A percentile compares a stretch with the other conserved stretches of the same genome.
Conservation (phyloP, 2,797 vertebrate genomes). For the Enteromius fasciolatus region DNA sequence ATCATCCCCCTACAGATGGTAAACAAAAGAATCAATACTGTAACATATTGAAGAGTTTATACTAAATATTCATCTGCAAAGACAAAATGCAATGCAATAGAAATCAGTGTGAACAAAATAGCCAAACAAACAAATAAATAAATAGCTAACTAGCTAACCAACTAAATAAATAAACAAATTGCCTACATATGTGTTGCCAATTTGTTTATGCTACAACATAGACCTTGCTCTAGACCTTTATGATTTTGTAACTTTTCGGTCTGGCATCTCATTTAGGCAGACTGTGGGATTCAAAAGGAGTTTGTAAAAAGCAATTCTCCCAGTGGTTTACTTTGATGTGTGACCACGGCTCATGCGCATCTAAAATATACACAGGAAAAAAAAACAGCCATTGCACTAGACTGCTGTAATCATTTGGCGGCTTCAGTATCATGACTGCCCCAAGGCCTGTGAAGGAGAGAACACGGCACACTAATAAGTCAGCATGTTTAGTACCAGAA, state of each 20-base stretch:
- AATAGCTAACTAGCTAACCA: not conserved
- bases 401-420: conserved; percentile 5
- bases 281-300: not conserved
- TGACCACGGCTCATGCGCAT: not conserved
- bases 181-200: not conserved
- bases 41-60: conserved; percentile 29
- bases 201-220: not conserved
- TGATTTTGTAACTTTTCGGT: conserved; percentile 22
- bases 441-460: conserved; percentile 38
- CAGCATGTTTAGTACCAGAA: conserved; percentile 47
- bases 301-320: conserved; percentile 19
- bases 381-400: conserved; percentile 28
- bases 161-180: conserved; percentile 5
- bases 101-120: conserved; percentile 20
- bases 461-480: conserved; percentile 39
- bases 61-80: conserved; percentile 32
- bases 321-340: conserved; percentile 27
- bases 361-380: conserved; percentile 18
- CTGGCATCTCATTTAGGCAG: conserved; percentile 5
- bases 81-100: conserved; percentile 34
- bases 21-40: conserved; percentile 7
- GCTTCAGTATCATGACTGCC: conserved; percentile 27
- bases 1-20: conserved; percentile 16
- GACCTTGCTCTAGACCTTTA: not conserved
- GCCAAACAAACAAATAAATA: not conserved